A percentile compares a stretch with the other conserved stretches of the same genome.
phyloP scores from a whole-genome alignment of 2,113 vertebrate species.

The Zeus faber region DNA sequence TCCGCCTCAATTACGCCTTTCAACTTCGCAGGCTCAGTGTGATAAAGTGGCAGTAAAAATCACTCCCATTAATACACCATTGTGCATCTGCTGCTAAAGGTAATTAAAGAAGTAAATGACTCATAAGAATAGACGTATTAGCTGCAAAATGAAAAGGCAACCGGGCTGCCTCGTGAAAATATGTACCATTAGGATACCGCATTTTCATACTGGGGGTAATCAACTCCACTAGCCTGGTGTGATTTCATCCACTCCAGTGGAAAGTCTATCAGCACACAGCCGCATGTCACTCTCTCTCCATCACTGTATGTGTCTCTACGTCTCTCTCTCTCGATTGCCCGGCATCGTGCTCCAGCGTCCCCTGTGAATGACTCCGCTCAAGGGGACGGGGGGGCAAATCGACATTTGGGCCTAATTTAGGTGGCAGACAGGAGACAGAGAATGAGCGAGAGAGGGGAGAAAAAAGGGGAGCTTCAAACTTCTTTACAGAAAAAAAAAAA shows the following conservation, averaged over 20 bases:
- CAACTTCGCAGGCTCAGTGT: constrained; percentile 94
- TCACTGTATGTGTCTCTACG: constrained; percentile 42
- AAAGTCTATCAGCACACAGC: constrained; percentile 96
- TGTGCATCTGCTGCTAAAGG: constrained; percentile 99
- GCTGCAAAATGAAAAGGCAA: constrained; percentile 96
- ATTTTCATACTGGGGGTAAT: constrained; percentile 95
- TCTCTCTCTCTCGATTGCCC: constrained; percentile 61
- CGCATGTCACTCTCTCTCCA: constrained; percentile 56
- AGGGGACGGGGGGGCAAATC: constrained; percentile 46
- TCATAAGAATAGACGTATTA: constrained; percentile 99
- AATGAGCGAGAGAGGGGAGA: constrained; percentile 27
- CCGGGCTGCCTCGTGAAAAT: constrained; percentile 95
- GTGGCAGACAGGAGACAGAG: constrained; percentile 36
- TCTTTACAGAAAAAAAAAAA: constrained; percentile 7
- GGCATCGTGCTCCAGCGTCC: constrained; percentile 71
- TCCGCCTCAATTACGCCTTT: constrained; percentile 99
- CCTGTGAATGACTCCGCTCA: constrained; percentile 48
- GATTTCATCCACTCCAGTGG: constrained; percentile 98
- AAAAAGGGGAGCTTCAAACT: constrained; percentile 28
- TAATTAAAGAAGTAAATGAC: constrained; percentile 99
- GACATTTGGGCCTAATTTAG: constrained; percentile 50
- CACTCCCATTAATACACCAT: constrained; percentile 99
- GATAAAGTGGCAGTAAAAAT: constrained; percentile 99
- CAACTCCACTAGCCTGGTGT: constrained; percentile 94
- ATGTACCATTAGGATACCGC: constrained; percentile 98